phyloP scores from a whole-genome alignment of 2,797 vertebrate genomes.

The Trachops cirrhosus region DNA sequence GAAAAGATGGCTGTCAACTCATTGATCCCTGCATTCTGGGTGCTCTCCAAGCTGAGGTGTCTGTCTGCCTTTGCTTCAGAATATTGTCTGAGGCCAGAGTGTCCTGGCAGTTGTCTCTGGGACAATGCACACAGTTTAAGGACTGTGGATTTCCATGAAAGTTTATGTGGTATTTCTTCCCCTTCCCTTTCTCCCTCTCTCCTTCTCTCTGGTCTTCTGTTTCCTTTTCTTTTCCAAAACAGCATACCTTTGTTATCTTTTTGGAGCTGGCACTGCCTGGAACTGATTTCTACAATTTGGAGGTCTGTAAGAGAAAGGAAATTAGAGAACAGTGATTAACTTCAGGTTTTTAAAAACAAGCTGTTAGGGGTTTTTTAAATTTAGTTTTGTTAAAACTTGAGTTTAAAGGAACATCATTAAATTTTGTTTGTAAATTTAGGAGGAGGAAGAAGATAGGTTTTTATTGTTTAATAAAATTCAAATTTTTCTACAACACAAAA shows the following conservation, averaged over 20 bases:
- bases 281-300: constrained; percentile 51
- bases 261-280: constrained; percentile 47
- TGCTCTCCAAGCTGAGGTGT: rapidly evolving
- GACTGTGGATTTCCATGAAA: background rate
- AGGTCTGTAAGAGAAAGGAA: constrained; percentile 35
- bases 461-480: background rate
- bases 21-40: background rate
- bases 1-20: background rate
- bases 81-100: background rate
- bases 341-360: constrained; percentile 54
- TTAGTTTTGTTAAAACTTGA: background rate
- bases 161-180: background rate
- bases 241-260: constrained; percentile 63
- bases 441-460: background rate
- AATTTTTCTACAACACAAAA: background rate
- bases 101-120: background rate
- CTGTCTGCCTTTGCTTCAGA: background rate
- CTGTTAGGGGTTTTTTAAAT: background rate
- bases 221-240: background rate
- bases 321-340: constrained; percentile 50
- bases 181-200: background rate
- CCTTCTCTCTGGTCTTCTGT: background rate
- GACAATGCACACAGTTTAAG: too few relatives aligned
- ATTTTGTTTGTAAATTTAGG: background rate
- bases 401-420: constrained; percentile 35